These are phyloP conservation scores for Andrena praecox DNA, from an alignment of 2,888 invertebrate species.

Conservation along the genomic window DNA sequence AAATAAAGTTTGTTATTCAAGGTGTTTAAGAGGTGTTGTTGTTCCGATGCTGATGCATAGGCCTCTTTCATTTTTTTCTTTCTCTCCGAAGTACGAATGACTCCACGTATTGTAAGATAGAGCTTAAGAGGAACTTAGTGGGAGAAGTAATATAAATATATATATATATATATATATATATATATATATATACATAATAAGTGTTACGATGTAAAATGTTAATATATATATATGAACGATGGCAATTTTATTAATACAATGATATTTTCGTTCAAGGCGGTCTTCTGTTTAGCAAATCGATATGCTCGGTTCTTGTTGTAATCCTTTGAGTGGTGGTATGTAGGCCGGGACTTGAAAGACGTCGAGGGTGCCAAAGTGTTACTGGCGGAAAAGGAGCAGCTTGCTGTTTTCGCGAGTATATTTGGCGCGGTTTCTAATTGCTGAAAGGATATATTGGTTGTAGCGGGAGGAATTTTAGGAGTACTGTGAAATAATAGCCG, in stretches of 20 bases:
- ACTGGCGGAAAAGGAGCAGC: neutral
- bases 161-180: conserved; percentile 41
- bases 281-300: conserved; percentile 7
- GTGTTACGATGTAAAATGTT: conserved; percentile 56
- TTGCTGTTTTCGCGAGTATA: too few relatives aligned
- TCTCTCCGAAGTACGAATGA: conserved; percentile 31
- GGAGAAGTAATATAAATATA: conserved; percentile 46
- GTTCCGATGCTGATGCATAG: conserved; percentile 47
- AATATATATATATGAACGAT: conserved; percentile 52
- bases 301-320: neutral
- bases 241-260: conserved; percentile 55
- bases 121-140: conserved; percentile 49
- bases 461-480: too few relatives aligned
- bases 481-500: too few relatives aligned
- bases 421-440: too few relatives aligned
- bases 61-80: conserved; percentile 30
- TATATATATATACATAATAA: conserved; percentile 35
- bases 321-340: conserved; percentile 16
- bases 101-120: conserved; percentile 43
- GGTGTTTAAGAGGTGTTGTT: conserved; percentile 57
- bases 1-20: conserved; percentile 83
- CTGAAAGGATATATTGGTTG: too few relatives aligned
- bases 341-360: neutral
- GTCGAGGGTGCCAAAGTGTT: neutral
- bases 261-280: conserved; percentile 51